Evolutionary conservation across 2,797 vertebrate genomes (phyloP), one percentile per base, ranked within the genome.

Genomic region (Sebastes hopkinsi): DNA sequence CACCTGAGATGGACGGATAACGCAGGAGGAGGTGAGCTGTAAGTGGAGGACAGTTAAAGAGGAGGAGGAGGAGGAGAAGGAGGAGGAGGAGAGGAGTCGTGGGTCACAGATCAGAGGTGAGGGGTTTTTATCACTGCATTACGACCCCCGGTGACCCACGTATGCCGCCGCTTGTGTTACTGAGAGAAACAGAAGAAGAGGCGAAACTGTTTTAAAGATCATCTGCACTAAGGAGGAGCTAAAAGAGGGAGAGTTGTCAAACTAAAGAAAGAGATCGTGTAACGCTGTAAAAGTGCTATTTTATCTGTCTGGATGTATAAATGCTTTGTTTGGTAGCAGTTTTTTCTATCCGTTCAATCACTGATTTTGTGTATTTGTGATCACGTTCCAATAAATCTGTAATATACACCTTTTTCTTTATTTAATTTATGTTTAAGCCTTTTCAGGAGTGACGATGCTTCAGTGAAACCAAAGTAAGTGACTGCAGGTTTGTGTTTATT

Each of bases 31-130:
- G 81, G 72, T 55, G 76, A 81, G 38, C 74, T 72, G 67, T 74
- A 72, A 87, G 74, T 36, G 83, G 84, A 85, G 77, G 79, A 56
- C 38, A 67, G 84, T 90, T 59, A 34, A 84, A 36, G 81, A 77
- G 82, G 72, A 79, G 80, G 82, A 82, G 68, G 81, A 83, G 80
- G 88, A 84, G 79, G 72, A 79, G 79, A 70, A 79, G 80, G 82
- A 82, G 68, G 81, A 83, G 80, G 88, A 84, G 79, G 62, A 83
- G 83, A 29, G 79, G 78, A 81, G 92, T 92, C 87, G 38, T 60
- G 91, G 93, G 90, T 94, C 92, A 93, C 85, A 91, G 94, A 95
- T 95, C 94, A 92, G 90, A 94, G 89, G 87, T 87, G 83, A 79
- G 58, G 75, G 69, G 66, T 69, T 92, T 88, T 94, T 93, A 94